phyloP scores from a whole-genome alignment of 1,140 invertebrate species.

The Drosophila virilis region DNA sequence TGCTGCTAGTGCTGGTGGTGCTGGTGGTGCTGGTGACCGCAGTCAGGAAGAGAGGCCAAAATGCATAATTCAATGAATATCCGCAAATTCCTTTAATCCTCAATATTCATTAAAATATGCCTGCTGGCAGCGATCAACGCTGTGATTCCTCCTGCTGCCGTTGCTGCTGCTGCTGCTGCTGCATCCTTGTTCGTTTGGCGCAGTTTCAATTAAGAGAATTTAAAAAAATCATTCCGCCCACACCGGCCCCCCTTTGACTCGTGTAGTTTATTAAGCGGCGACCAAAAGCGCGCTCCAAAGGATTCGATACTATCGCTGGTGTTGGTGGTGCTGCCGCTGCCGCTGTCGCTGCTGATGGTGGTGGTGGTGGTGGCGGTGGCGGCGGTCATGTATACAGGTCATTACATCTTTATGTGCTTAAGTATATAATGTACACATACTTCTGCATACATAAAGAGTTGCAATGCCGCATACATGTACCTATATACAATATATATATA shows the following conservation, averaged over 20 bases:
- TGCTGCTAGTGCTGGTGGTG: constrained; percentile 39
- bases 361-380: background rate
- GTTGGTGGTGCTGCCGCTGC: background rate
- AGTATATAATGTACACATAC: constrained; percentile 68
- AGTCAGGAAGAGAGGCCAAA: constrained; percentile 59
- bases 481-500: background rate
- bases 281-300: constrained; percentile 45
- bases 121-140: constrained; percentile 45
- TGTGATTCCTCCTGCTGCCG: constrained; percentile 28
- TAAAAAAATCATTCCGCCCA: constrained; percentile 56
- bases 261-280: constrained; percentile 73
- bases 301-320: constrained; percentile 16
- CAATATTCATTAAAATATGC: constrained; percentile 84
- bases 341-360: background rate
- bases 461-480: constrained; percentile 6
- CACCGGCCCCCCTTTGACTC: constrained; percentile 28
- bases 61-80: constrained; percentile 84
- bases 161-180: constrained; percentile 23
- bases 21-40: constrained; percentile 42
- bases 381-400: constrained; percentile 53
- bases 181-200: constrained; percentile 28
- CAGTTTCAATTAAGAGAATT: constrained; percentile 76
- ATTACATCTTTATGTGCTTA: constrained; percentile 78
- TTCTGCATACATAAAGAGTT: constrained; percentile 1
- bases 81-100: constrained; percentile 84